A percentile compares a stretch with the other conserved stretches of the same genome.
phyloP scores from a whole-genome alignment of 1,140 invertebrate species.

The Polyergus mexicanus region DNA sequence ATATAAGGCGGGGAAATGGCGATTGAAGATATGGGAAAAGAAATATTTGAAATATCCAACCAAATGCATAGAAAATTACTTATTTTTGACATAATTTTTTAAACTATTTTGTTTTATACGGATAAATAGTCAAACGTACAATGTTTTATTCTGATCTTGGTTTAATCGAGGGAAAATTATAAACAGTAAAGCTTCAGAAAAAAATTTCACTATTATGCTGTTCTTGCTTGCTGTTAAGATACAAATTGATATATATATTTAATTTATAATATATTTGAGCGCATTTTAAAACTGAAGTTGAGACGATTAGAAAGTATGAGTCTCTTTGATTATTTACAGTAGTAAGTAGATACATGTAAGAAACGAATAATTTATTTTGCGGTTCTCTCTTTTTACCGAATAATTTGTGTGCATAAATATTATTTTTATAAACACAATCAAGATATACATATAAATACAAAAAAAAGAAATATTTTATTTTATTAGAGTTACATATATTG shows the following conservation, averaged over 20 bases:
- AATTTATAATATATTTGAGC: neutral
- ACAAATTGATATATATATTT: neutral
- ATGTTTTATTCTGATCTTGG: neutral
- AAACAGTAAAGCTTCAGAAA: no score
- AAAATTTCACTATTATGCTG: no score
- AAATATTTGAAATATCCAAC: constrained; percentile 53
- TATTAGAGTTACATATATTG: neutral
- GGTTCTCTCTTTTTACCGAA: neutral
- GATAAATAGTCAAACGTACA: constrained; percentile 41
- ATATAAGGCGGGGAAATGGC: constrained; percentile 31
- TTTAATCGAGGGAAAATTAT: no score
- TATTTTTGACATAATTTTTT: constrained; percentile 1
- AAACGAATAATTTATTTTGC: constrained; percentile 3
- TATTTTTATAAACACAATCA: neutral
- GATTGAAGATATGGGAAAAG: neutral
- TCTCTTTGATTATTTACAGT: constrained; percentile 7
- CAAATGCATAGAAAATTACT: constrained; percentile 46
- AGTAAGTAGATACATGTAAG: neutral
- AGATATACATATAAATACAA: neutral
- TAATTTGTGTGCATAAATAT: neutral
- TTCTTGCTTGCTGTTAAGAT: constrained; percentile 1
- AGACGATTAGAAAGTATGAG: neutral
- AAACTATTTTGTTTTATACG: neutral
- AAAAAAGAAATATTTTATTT: neutral
- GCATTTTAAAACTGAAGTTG: constrained; percentile 6